Percentiles rank a stretch among this genome's conserved stretches.
These are phyloP conservation scores for Lysandra bellargus DNA, from an alignment of 2,888 invertebrate genomes.

Conservation along the genomic window DNA sequence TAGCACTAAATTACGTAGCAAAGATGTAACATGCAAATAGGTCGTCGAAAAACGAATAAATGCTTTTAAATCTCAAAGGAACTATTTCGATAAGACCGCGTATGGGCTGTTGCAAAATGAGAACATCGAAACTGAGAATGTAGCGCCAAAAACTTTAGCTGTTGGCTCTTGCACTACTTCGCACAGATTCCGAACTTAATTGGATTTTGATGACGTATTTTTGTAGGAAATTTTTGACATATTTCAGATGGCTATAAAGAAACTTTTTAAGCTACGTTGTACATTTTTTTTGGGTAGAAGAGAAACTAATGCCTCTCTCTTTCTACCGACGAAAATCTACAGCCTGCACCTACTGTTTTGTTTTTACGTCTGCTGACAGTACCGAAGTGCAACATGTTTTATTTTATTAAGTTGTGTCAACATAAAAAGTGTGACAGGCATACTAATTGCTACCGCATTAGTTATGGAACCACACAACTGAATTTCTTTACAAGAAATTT, in stretches of 20 bases:
- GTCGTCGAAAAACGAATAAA: background rate
- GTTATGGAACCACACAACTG: no score
- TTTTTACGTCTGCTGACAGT: no score
- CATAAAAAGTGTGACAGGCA: no score
- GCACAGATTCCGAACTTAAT: background rate
- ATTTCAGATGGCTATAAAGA: background rate
- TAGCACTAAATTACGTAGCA: background rate
- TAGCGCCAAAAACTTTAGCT: background rate
- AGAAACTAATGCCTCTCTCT: no score
- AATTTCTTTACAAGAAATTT: no score
- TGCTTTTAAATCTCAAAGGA: conserved; percentile 26
- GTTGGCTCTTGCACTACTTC: background rate
- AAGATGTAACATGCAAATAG: background rate
- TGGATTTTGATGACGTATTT: background rate
- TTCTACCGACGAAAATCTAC: no score
- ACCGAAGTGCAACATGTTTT: no score
- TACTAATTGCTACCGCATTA: no score
- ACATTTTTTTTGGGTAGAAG: no score
- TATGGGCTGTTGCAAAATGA: background rate
- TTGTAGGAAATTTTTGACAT: background rate
- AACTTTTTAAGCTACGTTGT: no score
- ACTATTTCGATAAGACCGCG: conserved; percentile 9
- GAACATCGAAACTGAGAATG: background rate
- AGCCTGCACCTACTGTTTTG: no score
- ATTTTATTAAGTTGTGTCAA: no score